These are phyloP conservation scores for Drosophila ercepeae DNA, from an alignment of 1,140 invertebrate species.

Conservation along the genomic window DNA sequence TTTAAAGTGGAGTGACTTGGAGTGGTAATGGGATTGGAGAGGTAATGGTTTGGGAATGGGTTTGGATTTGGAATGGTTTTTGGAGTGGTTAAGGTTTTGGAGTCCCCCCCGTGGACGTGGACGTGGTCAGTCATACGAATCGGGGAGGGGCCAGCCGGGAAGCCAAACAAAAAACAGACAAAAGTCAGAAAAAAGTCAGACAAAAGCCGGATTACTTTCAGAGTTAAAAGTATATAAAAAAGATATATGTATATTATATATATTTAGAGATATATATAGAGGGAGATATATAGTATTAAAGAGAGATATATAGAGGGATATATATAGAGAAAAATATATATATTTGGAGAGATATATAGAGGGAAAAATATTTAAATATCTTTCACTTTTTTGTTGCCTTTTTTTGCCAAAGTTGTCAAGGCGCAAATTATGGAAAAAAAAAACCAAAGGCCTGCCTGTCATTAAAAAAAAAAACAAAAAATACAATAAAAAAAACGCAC, in stretches of 20 bases:
- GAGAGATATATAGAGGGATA: no score
- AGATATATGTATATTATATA: no score
- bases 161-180: slow-evolving; percentile 32
- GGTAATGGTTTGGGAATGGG: not conserved
- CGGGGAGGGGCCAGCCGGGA: no score
- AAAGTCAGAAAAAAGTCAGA: no score
- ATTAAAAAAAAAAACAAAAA: not conserved
- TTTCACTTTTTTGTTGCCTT: slow-evolving; percentile 47
- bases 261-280: no score
- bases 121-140: slow-evolving; percentile 37
- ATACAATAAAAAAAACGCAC: no score
- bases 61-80: not conserved
- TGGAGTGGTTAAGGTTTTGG: no score
- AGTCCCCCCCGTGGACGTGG: not conserved
- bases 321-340: not conserved
- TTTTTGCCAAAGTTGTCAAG: slow-evolving; percentile 18
- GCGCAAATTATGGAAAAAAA: not conserved
- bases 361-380: no score
- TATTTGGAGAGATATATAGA: not conserved
- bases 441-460: not conserved
- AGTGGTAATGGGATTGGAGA: no score
- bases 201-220: no score
- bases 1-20: not conserved
- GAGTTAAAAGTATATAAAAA: no score
- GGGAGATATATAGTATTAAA: no score